Conservation (phyloP, 2,113 vertebrate genomes). For the Spilogale gracilis region DNA sequence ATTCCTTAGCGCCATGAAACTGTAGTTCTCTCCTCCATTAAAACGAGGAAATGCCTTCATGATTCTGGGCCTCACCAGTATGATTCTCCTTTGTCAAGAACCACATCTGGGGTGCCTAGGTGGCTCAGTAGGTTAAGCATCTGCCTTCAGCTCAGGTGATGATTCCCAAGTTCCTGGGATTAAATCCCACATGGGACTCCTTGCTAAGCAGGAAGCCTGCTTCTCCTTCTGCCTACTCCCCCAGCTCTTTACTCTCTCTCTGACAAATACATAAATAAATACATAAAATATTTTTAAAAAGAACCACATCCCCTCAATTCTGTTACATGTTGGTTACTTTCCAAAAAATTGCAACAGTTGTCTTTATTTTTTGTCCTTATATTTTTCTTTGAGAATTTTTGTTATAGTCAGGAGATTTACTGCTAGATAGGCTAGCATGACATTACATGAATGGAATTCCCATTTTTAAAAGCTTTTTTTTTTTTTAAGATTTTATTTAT, state of each 20-base stretch:
- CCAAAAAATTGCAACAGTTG: background rate
- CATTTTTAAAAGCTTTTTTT: too few species aligned
- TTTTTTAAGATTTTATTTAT: too few species aligned
- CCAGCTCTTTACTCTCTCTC: background rate
- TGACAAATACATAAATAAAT: background rate
- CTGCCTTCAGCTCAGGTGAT: too few species aligned
- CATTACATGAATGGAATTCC: background rate
- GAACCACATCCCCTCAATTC: background rate
- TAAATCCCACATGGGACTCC: background rate
- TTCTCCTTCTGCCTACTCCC: background rate
- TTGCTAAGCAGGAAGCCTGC: background rate
- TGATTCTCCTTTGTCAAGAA: background rate
- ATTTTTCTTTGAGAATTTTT: background rate
- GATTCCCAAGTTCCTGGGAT: too few species aligned
- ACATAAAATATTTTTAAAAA: too few species aligned
- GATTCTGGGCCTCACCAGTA: background rate
- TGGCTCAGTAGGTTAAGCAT: background rate
- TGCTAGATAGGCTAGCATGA: background rate
- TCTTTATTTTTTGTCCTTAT: background rate
- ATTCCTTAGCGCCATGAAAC: background rate
- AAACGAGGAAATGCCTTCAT: background rate
- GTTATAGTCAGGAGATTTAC: background rate
- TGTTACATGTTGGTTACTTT: background rate
- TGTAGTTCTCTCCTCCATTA: background rate
- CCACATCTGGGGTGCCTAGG: background rate